Percentiles rank a stretch among this genome's conserved stretches.
Conservation (phyloP, 2,113 vertebrate species). For the Naja naja region DNA sequence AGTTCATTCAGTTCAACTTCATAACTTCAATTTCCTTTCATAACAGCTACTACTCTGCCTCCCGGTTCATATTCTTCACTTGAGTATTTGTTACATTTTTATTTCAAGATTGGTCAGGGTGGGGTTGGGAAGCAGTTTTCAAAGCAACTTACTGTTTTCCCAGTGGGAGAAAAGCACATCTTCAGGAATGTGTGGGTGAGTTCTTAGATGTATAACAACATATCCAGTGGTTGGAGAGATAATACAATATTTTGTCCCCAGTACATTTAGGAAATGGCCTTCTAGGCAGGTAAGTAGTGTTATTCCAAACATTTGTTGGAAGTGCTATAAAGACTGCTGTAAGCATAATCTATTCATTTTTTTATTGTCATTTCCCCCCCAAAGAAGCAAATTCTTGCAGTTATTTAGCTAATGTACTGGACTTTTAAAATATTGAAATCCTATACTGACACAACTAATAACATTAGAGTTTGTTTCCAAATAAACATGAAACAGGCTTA, state of each 20-base stretch:
- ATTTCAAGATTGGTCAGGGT: not conserved
- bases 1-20: constrained; percentile 19
- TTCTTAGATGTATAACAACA: not conserved
- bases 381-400: not conserved
- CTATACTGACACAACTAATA: not conserved
- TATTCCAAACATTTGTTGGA: not conserved
- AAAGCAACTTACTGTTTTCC: not conserved
- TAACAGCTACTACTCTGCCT: not conserved
- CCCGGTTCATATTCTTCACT: not conserved
- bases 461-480: not conserved
- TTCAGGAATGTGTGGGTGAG: not conserved
- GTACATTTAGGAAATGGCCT: not conserved
- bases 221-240: not conserved
- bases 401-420: not conserved
- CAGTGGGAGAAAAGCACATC: not conserved
- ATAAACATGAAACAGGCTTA: not conserved
- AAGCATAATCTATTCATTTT: not conserved
- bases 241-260: not conserved
- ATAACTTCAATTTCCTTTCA: constrained; percentile 18
- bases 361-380: not conserved
- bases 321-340: not conserved
- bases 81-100: not conserved
- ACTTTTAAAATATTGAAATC: not conserved
- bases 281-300: not conserved
- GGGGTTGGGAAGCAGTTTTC: not conserved